Evolutionary conservation across 2,113 vertebrate genomes (phyloP), one percentile per base, ranked within the genome.

Genomic region (Melanocharis versteri): DNA sequence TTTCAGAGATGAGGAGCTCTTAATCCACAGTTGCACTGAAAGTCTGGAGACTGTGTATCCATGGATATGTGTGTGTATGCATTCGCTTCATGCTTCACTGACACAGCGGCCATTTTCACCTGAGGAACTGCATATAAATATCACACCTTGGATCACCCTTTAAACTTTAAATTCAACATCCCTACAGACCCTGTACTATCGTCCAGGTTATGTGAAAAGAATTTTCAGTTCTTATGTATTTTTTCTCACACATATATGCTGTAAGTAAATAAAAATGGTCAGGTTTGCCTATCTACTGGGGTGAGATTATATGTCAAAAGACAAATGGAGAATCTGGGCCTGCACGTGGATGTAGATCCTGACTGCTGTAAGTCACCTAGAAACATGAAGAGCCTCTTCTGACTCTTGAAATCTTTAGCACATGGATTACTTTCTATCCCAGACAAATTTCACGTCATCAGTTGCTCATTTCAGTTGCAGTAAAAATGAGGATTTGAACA

Each of bases 401-500:
- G 51, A 56, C 15, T 77, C 40, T 37, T 83, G 40, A 92, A 39
- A 42, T 64, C 51, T 90, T 87, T 92, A 79, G 42, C 13, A 42
- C 6, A 3, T 48, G 81, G 79, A 91, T 40, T 83, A 75, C 27
- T 88, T 83, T 86, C 57, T 47, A 35, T 12, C 48, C 62, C 44
- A 93, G 77, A 79, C 24, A 81, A 79, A 89, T 90, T 95, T 94
- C 40, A 83, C 6, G 11, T 94, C 92, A 62, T 27, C 51, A 18
- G 50, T 78, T 83, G 50, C 31, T 94, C 92, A 85, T 77, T 94
- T 97, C 57, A 51, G 47, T 50, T 94, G 50, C 51, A 71, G 42
- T 81, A 93, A 78, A 69, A 94, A 75, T 37, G 77, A 47, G 48
- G 39, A 95, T 96, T 97, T 94, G 86, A 94, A 83, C 40, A 69